A percentile compares a stretch with the other conserved stretches of the same genome.
Conservation (phyloP, 2,888 invertebrate species). For the Stramonita haemastoma region DNA sequence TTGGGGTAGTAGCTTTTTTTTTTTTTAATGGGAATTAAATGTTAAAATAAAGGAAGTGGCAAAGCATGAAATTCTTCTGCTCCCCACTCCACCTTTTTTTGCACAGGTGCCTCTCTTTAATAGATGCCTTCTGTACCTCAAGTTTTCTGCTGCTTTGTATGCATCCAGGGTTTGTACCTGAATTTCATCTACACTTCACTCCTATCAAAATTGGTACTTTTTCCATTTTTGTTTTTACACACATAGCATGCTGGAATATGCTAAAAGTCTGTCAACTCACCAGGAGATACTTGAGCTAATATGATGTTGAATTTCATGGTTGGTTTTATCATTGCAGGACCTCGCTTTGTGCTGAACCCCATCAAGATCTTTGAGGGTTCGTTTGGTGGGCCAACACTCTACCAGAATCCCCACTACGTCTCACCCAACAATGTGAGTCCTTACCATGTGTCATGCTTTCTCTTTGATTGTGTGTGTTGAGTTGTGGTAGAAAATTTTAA, state of each 20-base stretch:
- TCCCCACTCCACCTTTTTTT: too few relatives aligned
- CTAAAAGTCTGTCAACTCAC: background rate
- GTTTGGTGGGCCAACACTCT: slow-evolving; percentile 93
- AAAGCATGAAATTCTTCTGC: too few relatives aligned
- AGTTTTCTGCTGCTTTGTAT: too few relatives aligned
- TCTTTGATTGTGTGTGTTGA: background rate
- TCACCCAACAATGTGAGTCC: slow-evolving; percentile 84
- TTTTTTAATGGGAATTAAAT: too few relatives aligned
- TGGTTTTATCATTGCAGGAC: slow-evolving; percentile 76
- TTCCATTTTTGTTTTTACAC: background rate
- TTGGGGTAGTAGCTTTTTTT: too few relatives aligned
- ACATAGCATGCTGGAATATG: background rate
- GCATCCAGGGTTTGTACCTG: too few relatives aligned
- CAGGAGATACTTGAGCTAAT: too few relatives aligned
- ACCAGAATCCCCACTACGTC: slow-evolving; percentile 94
- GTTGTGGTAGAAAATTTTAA: background rate
- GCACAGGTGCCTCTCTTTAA: too few relatives aligned
- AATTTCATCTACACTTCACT: too few relatives aligned
- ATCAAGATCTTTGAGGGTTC: slow-evolving; percentile 97
- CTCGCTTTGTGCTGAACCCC: slow-evolving; percentile 83
- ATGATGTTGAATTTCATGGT: background rate
- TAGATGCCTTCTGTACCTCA: too few relatives aligned
- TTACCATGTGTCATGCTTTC: background rate
- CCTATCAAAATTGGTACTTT: too few relatives aligned
- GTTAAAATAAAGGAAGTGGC: too few relatives aligned